These are phyloP conservation scores for Turritopsis rubra DNA, from an alignment of 30 jellyfish, hydroid and myxozoan genomes.

Conservation along the genomic window DNA sequence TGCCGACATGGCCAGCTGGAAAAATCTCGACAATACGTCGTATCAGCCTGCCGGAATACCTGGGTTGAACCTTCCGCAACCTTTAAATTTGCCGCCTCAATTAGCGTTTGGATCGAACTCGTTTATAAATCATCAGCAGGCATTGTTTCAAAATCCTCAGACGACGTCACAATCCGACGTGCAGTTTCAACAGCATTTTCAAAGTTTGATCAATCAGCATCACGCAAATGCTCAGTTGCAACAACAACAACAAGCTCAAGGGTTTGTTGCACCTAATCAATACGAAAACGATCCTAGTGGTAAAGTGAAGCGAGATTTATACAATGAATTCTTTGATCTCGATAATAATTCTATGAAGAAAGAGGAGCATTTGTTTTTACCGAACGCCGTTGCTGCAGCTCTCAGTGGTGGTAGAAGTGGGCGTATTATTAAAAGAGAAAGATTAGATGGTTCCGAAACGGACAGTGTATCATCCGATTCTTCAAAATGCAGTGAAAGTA, in stretches of 20 bases:
- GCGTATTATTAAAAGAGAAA: not conserved
- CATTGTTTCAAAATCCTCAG: not conserved
- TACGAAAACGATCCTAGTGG: conserved; percentile 27
- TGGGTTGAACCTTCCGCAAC: conserved; percentile 36
- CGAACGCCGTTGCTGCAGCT: conserved; percentile 24
- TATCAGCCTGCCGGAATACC: conserved; percentile 25
- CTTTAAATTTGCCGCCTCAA: conserved; percentile 26
- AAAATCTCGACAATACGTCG: not conserved
- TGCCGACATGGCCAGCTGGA: conserved; percentile 1
- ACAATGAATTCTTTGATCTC: conserved; percentile 84
- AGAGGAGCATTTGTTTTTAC: not conserved
- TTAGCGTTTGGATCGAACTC: not conserved
- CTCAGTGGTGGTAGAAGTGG: not conserved
- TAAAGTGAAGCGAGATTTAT: conserved; percentile 73
- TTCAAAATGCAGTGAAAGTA: conserved; percentile 31
- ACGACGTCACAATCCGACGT: not conserved
- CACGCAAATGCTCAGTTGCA: not conserved
- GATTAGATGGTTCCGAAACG: conserved; percentile 14
- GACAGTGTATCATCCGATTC: conserved; percentile 35
- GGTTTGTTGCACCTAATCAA: not conserved
- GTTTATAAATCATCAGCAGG: not conserved
- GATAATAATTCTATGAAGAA: conserved; percentile 48
- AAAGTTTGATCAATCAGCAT: not conserved
- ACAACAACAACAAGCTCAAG: conserved; percentile 30
- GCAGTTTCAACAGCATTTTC: conserved; percentile 17